Conservation (phyloP, 2,797 vertebrate genomes). For the Sebastes iracundus region DNA sequence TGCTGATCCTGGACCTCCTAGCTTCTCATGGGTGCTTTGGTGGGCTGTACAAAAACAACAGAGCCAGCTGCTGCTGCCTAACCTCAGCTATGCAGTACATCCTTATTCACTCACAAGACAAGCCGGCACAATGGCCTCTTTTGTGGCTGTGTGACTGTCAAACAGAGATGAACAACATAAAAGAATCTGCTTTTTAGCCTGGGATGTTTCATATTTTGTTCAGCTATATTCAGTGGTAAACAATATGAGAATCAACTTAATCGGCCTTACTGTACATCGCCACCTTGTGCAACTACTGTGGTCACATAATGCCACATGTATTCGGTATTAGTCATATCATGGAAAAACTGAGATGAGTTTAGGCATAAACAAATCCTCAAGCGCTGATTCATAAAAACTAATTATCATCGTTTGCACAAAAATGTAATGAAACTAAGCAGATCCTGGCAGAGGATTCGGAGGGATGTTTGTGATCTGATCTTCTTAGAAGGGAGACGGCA, state of each 20-base stretch:
- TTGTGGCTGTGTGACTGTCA: conserved; percentile 8
- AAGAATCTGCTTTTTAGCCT: neutral
- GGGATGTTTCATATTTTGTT: neutral
- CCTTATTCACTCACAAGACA: conserved; percentile 29
- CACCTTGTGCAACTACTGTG: neutral
- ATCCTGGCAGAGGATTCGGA: neutral
- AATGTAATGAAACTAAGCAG: neutral
- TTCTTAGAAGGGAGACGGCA: neutral
- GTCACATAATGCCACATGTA: neutral
- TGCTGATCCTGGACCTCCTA: conserved; percentile 51
- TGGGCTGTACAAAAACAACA: conserved; percentile 56
- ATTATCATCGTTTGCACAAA: neutral
- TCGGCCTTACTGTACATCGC: neutral
- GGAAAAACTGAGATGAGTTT: conserved; percentile 19
- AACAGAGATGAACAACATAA: neutral
- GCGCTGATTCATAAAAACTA: neutral
- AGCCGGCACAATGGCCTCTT: conserved; percentile 45
- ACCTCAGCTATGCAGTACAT: conserved; percentile 61
- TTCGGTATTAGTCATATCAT: conserved; percentile 1
- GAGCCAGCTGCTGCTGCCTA: conserved; percentile 25
- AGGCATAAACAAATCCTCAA: conserved; percentile 6
- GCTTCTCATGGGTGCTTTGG: conserved; percentile 58
- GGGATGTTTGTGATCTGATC: conserved; percentile 7
- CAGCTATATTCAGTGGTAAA: neutral
- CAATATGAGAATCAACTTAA: neutral